Conservation (phyloP, 2,113 vertebrate genomes). For the Scartelaos histophorus region DNA sequence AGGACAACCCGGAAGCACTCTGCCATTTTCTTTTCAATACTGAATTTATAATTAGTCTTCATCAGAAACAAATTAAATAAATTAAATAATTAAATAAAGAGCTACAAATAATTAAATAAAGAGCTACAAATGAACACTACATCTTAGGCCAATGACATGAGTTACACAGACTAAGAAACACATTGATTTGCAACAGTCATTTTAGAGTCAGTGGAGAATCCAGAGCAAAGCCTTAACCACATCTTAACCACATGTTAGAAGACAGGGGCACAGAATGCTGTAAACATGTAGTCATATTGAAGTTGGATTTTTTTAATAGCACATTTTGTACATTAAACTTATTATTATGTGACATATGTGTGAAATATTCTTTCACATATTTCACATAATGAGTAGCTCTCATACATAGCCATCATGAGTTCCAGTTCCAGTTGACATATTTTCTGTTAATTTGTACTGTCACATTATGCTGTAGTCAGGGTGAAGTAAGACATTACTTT, state of each 20-base stretch:
- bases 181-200: neutral
- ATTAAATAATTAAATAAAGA: neutral
- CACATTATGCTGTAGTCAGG: neutral
- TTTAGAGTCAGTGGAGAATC: neutral
- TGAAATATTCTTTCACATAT: neutral
- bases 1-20: neutral
- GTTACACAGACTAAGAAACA: too few species aligned
- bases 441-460: neutral
- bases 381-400: neutral
- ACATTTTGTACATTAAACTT: neutral
- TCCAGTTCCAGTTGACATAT: neutral
- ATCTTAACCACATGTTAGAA: neutral
- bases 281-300: neutral
- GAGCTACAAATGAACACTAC: neutral
- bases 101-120: neutral
- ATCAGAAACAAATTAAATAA: too few species aligned
- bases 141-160: too few species aligned
- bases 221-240: neutral
- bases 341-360: too few species aligned
- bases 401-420: neutral
- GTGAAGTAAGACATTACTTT: conserved; percentile 15
- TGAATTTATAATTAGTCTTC: neutral
- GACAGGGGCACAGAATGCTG: neutral
- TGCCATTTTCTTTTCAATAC: neutral
- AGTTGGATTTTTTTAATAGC: neutral